These are phyloP conservation scores for Lanistes nyassanus DNA, from an alignment of 1,140 invertebrate species.

Conservation along the genomic window DNA sequence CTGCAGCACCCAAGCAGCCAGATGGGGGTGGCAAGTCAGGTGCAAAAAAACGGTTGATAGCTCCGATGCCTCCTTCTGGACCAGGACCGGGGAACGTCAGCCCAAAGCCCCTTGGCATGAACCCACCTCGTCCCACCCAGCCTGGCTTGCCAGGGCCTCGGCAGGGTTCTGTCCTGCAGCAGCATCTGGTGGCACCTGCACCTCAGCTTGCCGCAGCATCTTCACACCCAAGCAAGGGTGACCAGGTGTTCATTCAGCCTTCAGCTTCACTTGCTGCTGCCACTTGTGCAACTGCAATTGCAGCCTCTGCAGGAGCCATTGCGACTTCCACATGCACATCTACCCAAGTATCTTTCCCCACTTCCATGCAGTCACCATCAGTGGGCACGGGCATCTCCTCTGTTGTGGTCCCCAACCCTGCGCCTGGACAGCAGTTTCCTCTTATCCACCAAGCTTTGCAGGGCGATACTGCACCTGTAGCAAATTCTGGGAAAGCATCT, in stretches of 20 bases:
- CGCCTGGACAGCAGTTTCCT: constrained; percentile 30
- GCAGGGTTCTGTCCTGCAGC: not conserved
- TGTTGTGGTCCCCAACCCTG: not conserved
- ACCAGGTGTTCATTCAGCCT: constrained; percentile 14
- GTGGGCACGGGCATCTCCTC: not conserved
- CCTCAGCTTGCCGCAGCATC: constrained; percentile 11
- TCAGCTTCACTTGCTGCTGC: not conserved
- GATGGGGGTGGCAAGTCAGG: not conserved
- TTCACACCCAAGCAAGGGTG: not conserved
- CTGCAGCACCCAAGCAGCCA: constrained; percentile 20
- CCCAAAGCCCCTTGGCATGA: not conserved
- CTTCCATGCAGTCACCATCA: not conserved
- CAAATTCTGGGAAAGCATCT: not conserved
- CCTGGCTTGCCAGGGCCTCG: not conserved
- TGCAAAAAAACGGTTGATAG: constrained; percentile 10
- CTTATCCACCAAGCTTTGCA: constrained; percentile 38
- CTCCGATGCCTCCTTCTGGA: constrained; percentile 2
- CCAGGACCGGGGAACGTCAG: constrained; percentile 4
- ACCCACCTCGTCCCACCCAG: not conserved
- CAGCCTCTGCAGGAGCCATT: constrained; percentile 4
- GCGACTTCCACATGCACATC: not conserved
- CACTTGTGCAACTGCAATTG: not conserved
- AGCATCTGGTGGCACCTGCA: constrained; percentile 13
- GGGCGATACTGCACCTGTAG: constrained; percentile 9
- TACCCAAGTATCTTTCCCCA: not conserved